Conservation (phyloP, 2,888 invertebrate species). For the Scelioninae gen. 2 region DNA sequence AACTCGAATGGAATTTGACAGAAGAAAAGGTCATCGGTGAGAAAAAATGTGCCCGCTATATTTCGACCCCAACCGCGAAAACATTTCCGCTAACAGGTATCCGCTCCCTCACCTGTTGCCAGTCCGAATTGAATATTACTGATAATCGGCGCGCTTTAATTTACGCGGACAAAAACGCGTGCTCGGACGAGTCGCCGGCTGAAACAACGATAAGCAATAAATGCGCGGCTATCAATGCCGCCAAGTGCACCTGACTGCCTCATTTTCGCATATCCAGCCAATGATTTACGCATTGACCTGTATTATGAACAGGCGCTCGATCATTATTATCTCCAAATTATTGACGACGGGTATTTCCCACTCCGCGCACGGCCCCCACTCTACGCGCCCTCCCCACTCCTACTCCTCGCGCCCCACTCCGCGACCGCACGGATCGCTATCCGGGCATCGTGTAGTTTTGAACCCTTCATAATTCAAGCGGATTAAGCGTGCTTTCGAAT, state of each 20-base stretch:
- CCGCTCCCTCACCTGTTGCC: conserved; percentile 43
- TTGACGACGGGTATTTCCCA: conserved; percentile 60
- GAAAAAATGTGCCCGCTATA: too few relatives aligned
- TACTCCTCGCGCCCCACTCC: neutral
- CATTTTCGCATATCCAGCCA: conserved; percentile 56
- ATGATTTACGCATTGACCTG: conserved; percentile 62
- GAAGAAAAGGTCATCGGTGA: too few relatives aligned
- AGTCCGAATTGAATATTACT: conserved; percentile 40
- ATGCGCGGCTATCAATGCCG: conserved; percentile 47
- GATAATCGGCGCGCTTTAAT: conserved; percentile 41
- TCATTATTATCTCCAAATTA: conserved; percentile 59
- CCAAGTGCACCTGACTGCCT: conserved; percentile 57
- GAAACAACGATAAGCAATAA: conserved; percentile 49
- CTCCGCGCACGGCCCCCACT: conserved; percentile 1
- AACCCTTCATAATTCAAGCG: conserved; percentile 48
- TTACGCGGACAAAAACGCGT: conserved; percentile 40
- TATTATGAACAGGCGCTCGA: conserved; percentile 59
- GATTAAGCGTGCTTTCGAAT: conserved; percentile 52
- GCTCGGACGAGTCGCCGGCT: conserved; percentile 25
- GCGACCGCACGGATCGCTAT: conserved; percentile 21
- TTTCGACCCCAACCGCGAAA: too few relatives aligned
- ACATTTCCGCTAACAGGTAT: neutral
- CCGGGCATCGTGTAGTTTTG: conserved; percentile 32
- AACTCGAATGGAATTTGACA: too few relatives aligned
- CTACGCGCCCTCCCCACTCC: neutral